phyloP scores from a whole-genome alignment of 2,888 invertebrate species.

The Lepidochitona cinerea region DNA sequence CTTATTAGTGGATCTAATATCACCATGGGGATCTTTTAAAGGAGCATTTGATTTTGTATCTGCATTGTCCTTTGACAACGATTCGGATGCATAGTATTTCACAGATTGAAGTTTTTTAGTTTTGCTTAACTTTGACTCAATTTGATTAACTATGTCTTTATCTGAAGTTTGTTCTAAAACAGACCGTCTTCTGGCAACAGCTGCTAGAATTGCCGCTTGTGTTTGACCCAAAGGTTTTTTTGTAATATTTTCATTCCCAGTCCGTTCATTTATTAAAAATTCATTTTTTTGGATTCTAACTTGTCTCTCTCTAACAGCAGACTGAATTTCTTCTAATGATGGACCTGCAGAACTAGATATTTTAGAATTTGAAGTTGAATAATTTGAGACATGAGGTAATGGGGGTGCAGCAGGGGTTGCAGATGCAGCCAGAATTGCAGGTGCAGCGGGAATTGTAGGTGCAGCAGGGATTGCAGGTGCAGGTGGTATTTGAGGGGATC shows the following conservation, averaged over 20 bases:
- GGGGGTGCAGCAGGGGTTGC: constrained; percentile 11
- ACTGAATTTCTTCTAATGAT: constrained; percentile 49
- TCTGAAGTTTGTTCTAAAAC: constrained; percentile 52
- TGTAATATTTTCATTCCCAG: background rate
- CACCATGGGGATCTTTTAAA: background rate
- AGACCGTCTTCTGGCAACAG: constrained; percentile 60
- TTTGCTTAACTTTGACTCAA: constrained; percentile 59
- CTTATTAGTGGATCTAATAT: no score
- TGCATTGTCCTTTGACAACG: constrained; percentile 14
- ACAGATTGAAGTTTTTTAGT: constrained; percentile 63
- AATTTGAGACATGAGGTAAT: background rate
- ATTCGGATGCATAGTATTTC: constrained; percentile 46
- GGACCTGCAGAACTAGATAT: no score
- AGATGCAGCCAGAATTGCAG: background rate
- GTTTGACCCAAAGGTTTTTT: constrained; percentile 31
- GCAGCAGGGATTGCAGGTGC: constrained; percentile 28
- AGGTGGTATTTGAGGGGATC: constrained; percentile 24
- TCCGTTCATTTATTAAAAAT: constrained; percentile 29
- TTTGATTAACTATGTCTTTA: constrained; percentile 51
- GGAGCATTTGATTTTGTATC: background rate
- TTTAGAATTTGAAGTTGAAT: background rate
- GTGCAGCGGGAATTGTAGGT: constrained; percentile 10
- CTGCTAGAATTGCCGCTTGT: constrained; percentile 64
- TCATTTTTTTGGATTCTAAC: constrained; percentile 50
- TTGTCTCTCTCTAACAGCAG: constrained; percentile 60